Percentiles rank a stretch among this genome's conserved stretches.
These are phyloP conservation scores for Drosophila truncata DNA, from an alignment of 1,140 invertebrate species.

Conservation along the genomic window DNA sequence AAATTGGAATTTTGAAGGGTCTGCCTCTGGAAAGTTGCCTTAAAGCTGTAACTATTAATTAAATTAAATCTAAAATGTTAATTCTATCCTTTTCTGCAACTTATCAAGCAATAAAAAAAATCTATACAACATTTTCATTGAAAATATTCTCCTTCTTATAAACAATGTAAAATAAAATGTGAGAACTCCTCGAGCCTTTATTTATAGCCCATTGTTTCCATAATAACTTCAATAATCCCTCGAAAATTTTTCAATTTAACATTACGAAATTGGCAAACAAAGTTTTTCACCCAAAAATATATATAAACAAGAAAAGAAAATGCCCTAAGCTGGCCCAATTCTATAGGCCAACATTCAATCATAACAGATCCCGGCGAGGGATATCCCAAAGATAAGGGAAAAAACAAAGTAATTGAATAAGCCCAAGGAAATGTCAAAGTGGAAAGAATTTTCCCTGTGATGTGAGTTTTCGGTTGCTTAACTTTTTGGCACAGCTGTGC, in stretches of 20 bases:
- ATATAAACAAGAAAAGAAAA: slow-evolving; percentile 11
- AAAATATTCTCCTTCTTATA: no score
- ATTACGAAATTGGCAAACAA: slow-evolving; percentile 38
- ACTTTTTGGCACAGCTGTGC: slow-evolving; percentile 67
- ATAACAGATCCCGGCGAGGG: slow-evolving; percentile 40
- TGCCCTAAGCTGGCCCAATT: slow-evolving; percentile 47
- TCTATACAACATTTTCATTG: no score
- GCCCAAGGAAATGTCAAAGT: slow-evolving; percentile 58
- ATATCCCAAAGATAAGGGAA: slow-evolving; percentile 43
- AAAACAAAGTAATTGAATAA: slow-evolving; percentile 61
- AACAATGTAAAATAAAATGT: background rate
- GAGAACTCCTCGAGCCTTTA: slow-evolving; percentile 4
- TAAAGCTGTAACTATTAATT: background rate
- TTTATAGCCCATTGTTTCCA: slow-evolving; percentile 34
- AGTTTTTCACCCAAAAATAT: slow-evolving; percentile 25
- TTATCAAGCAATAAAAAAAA: no score
- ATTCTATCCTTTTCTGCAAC: no score
- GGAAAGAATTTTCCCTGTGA: slow-evolving; percentile 55
- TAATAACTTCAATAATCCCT: slow-evolving; percentile 53
- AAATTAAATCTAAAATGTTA: no score
- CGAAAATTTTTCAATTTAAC: slow-evolving; percentile 53
- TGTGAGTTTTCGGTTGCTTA: slow-evolving; percentile 56
- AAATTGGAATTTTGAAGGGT: background rate
- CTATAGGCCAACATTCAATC: slow-evolving; percentile 48
- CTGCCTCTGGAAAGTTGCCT: background rate